phyloP scores from a whole-genome alignment of 2,888 invertebrate species.

The Rhimphoctona megacephalus region DNA sequence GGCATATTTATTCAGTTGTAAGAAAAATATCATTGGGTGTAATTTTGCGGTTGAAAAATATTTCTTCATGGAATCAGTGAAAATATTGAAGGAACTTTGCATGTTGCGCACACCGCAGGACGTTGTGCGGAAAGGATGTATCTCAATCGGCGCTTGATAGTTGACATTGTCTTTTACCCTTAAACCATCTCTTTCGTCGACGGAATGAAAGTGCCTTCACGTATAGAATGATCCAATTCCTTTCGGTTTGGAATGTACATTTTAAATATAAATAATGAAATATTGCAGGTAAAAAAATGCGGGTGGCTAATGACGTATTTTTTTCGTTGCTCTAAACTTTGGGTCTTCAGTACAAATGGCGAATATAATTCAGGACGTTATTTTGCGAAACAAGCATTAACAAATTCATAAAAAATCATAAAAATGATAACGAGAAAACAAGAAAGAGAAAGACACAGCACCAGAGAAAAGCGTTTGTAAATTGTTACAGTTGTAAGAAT shows the following conservation, averaged over 20 bases:
- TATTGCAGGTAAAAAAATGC: too few species aligned
- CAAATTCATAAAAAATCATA: background rate
- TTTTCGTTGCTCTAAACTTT: too few species aligned
- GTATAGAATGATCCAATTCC: conserved; percentile 10
- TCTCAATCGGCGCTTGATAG: conserved; percentile 45
- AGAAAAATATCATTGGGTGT: too few species aligned
- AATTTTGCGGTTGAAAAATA: too few species aligned
- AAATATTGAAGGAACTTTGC: conserved; percentile 59
- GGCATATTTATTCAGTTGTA: too few species aligned
- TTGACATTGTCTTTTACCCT: conserved; percentile 57
- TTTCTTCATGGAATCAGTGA: background rate
- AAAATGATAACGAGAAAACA: background rate
- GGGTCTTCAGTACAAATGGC: too few species aligned
- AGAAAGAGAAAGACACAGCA: conserved; percentile 16
- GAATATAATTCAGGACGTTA: background rate
- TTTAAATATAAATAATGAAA: too few species aligned
- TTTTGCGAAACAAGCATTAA: background rate
- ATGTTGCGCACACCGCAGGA: conserved; percentile 42
- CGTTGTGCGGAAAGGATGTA: conserved; percentile 19
- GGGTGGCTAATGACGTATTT: too few species aligned
- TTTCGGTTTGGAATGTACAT: background rate
- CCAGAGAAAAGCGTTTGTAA: conserved; percentile 33
- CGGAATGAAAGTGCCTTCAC: too few species aligned
- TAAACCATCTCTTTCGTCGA: background rate
- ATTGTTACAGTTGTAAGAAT: conserved; percentile 52